These are phyloP conservation scores for Hypanus sabinus DNA, from an alignment of 2,113 vertebrate genomes.

Conservation along the genomic window DNA sequence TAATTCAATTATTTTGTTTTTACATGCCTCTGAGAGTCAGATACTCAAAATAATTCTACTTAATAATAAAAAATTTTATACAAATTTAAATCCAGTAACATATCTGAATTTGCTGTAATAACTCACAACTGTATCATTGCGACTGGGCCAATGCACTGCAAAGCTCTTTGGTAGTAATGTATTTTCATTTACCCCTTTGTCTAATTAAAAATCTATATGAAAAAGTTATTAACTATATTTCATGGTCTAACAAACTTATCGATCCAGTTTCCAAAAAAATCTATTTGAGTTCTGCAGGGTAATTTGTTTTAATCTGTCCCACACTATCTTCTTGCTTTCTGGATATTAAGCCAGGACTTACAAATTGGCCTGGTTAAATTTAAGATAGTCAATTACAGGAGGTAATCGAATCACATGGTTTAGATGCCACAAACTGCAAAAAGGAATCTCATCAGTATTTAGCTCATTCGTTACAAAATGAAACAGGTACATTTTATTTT, in stretches of 20 bases:
- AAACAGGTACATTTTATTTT: not conserved
- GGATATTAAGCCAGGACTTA: not conserved
- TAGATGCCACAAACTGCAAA: not conserved
- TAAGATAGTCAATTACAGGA: not conserved
- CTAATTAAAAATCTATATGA: not conserved
- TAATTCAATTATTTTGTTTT: too few relatives aligned
- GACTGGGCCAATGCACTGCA: not conserved
- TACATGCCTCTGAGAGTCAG: too few relatives aligned
- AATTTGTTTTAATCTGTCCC: not conserved
- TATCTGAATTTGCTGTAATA: not conserved
- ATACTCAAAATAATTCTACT: not conserved
- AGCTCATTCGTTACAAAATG: not conserved
- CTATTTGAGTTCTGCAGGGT: not conserved
- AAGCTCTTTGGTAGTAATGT: not conserved
- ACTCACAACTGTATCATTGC: not conserved
- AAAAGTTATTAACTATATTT: not conserved
- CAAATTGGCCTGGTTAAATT: not conserved
- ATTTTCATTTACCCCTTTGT: not conserved
- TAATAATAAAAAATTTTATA: not conserved
- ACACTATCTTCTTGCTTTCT: not conserved
- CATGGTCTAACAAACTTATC: not conserved
- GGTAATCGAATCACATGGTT: slow-evolving; percentile 10
- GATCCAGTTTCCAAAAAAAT: not conserved
- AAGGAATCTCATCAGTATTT: not conserved
- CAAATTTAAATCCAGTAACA: not conserved